Evolutionary conservation across 2,797 vertebrate species (phyloP), one percentile per base, ranked within the genome.

Genomic region (Tachyglossus aculeatus): DNA sequence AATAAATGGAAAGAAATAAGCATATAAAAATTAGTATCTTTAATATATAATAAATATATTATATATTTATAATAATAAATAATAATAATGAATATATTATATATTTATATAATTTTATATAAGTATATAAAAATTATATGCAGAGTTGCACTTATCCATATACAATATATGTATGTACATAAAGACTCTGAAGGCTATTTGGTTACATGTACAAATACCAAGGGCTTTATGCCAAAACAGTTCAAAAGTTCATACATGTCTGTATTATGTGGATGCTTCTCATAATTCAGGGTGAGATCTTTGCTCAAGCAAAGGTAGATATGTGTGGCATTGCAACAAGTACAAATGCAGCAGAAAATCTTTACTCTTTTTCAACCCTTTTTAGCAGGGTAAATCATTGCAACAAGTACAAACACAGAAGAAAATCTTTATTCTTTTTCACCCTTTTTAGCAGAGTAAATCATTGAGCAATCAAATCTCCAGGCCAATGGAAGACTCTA

Each of bases 351-450:
- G 40, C 15, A 38, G 10, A 38, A 40, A 27, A 44, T 2, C 21
- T 29, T n/a, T 16, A 31, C 22, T 67, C 7, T 11, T 56, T 54
- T 48, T 56, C 63, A 58, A n/a, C 19, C 54, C 9, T 19, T 50
- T 21, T 39, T 50, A 65, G 44, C 43, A 68, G 54, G 51, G 61
- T 71, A 58, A 69, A 80, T 71, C 32, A 62, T 18, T 41, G n/a
- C n/a, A n/a, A n/a, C n/a, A n/a, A n/a, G 7, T 24, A 51, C 41
- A 77, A 74, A 43, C 52, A 41, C 4, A 32, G 25, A 32, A 2
- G 31, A 50, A 25, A 65, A 25, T 60, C 66, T 65, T 22, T 16
- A 31, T 22, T 67, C 7, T 11, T 56, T 54, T 48, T 56, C 63
- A 58, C 19, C 54, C 9, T 19, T 50, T 21, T 39, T 50, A 65